Conservation (phyloP, 2,888 invertebrate genomes). For the Cheilosia vernalis region DNA sequence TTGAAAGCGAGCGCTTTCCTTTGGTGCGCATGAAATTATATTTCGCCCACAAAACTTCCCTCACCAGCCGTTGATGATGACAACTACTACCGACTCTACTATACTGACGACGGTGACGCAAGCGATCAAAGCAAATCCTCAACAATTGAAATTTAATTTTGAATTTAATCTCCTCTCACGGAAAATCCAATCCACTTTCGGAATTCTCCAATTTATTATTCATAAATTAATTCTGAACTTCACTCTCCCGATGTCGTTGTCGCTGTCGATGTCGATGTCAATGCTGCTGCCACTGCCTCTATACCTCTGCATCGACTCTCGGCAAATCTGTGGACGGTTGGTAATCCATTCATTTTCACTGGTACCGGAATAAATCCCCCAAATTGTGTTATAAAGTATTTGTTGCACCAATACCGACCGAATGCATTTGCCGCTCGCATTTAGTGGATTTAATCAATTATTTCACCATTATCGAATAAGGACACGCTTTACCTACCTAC, state of each 20-base stretch:
- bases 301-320: conserved; percentile 16
- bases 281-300: background rate
- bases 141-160: conserved; percentile 68
- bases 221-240: conserved; percentile 63
- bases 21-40: background rate
- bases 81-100: background rate
- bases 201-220: conserved; percentile 63
- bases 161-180: conserved; percentile 57
- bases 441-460: conserved; percentile 73
- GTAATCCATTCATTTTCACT: conserved; percentile 52
- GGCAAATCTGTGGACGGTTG: conserved; percentile 51
- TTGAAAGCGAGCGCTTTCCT: background rate
- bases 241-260: background rate
- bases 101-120: conserved; percentile 1
- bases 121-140: conserved; percentile 21
- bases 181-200: conserved; percentile 61
- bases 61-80: background rate
- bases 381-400: conserved; percentile 64
- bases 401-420: conserved; percentile 45
- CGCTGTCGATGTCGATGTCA: background rate
- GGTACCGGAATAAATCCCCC: conserved; percentile 50
- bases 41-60: background rate
- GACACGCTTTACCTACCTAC: conserved; percentile 6
- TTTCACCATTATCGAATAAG: conserved; percentile 67
- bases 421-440: conserved; percentile 32